Percentiles rank a stretch among this genome's conserved stretches.
phyloP scores from a whole-genome alignment of 1,140 invertebrate species.

The Scaptomyza hsui region DNA sequence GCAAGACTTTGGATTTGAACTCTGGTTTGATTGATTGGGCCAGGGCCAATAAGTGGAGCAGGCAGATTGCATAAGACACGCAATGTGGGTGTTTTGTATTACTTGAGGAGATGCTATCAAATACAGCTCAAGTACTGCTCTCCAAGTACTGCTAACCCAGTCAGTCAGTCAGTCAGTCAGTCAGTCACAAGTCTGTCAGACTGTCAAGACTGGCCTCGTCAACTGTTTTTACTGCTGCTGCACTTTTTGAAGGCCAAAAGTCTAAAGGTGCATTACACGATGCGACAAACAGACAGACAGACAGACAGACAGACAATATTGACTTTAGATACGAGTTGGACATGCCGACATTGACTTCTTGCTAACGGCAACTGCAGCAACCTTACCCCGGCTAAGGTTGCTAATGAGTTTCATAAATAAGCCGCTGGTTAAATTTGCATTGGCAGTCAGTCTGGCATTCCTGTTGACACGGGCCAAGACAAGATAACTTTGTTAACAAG shows the following conservation, averaged over 20 bases:
- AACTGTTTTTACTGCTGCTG: background rate
- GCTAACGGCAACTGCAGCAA: slow-evolving; percentile 51
- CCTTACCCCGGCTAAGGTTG: slow-evolving; percentile 5
- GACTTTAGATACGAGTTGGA: slow-evolving; percentile 62
- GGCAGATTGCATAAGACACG: slow-evolving; percentile 61
- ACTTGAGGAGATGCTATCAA: slow-evolving; percentile 10
- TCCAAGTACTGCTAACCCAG: slow-evolving; percentile 56
- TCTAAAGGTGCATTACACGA: slow-evolving; percentile 49
- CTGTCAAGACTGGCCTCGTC: slow-evolving; percentile 20
- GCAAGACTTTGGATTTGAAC: background rate
- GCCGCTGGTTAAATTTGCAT: slow-evolving; percentile 72
- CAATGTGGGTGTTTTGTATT: slow-evolving; percentile 30
- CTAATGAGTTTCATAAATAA: slow-evolving; percentile 78
- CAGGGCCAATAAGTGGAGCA: slow-evolving; percentile 60
- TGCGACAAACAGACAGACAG: background rate
- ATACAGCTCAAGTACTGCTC: background rate
- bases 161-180: slow-evolving; percentile 36
- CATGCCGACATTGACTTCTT: slow-evolving; percentile 51
- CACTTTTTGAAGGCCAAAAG: slow-evolving; percentile 70
- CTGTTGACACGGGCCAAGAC: slow-evolving; percentile 41
- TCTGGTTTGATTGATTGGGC: slow-evolving; percentile 36
- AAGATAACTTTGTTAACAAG: slow-evolving; percentile 67
- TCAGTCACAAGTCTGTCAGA: slow-evolving; percentile 16
- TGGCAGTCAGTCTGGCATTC: slow-evolving; percentile 33
- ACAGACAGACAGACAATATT: slow-evolving; percentile 44